phyloP scores from a whole-genome alignment of 2,797 vertebrate species.

The Selene dorsalis region DNA sequence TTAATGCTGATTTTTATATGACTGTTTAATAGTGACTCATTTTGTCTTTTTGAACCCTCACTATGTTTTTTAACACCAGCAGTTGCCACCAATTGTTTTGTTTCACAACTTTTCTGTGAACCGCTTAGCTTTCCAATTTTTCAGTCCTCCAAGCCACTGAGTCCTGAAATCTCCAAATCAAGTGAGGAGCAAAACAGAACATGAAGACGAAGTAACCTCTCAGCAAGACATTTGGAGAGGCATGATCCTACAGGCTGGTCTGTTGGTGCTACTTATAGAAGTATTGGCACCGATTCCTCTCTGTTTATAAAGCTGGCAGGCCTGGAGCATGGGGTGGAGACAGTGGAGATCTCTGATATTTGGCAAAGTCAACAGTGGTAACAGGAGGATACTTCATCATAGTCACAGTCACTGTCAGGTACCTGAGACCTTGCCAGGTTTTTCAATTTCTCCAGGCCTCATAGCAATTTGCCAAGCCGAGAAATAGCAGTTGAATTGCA shows the following conservation, averaged over 20 bases:
- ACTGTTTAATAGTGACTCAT: conserved; percentile 13
- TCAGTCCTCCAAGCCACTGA: conserved; percentile 28
- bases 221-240: conserved; percentile 69
- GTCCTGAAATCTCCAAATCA: conserved; percentile 55
- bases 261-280: conserved; percentile 73
- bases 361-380: conserved; percentile 81
- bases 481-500: conserved; percentile 77
- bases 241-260: conserved; percentile 64
- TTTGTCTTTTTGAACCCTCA: conserved; percentile 25
- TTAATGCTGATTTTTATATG: neutral
- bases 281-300: conserved; percentile 63
- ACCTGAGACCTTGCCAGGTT: conserved; percentile 79
- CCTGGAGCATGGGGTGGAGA: conserved; percentile 65
- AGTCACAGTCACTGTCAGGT: conserved; percentile 83
- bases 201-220: conserved; percentile 69
- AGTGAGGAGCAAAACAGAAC: conserved; percentile 65
- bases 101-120: conserved; percentile 51
- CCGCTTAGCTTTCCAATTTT: conserved; percentile 41
- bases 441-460: conserved; percentile 81
- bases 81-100: conserved; percentile 48
- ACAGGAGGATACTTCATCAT: conserved; percentile 84
- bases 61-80: conserved; percentile 41
- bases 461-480: conserved; percentile 77
- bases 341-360: conserved; percentile 79
- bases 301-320: conserved; percentile 75